phyloP scores from a whole-genome alignment of 2,797 vertebrate species.

The Coreius guichenoti region DNA sequence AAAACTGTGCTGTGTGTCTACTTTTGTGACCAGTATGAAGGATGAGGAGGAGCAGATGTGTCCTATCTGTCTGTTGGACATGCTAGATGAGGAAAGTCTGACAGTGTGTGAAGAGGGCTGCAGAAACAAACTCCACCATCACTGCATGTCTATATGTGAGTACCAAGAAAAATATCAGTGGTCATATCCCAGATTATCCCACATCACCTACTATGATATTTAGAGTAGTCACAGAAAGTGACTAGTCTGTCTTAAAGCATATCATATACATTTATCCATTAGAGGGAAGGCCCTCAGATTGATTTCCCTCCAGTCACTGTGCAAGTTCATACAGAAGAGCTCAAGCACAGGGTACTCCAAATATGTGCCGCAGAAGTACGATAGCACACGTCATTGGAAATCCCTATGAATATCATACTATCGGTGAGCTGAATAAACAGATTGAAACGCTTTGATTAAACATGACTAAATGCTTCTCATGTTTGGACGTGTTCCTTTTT shows the following conservation, averaged over 20 bases:
- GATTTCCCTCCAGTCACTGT: no score
- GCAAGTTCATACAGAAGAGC: not conserved
- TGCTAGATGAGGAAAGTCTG: slow-evolving; percentile 90
- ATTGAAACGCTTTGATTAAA: no score
- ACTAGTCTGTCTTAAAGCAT: not conserved
- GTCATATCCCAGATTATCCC: not conserved
- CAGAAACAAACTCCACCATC: slow-evolving; percentile 91
- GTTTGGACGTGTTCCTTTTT: no score
- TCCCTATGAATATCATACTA: no score
- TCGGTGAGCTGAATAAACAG: no score
- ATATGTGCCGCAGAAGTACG: no score
- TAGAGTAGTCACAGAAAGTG: not conserved
- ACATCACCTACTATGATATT: not conserved
- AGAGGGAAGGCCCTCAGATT: no score
- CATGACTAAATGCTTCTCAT: no score
- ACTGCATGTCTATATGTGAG: slow-evolving; percentile 95
- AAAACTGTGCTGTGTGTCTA: slow-evolving; percentile 6
- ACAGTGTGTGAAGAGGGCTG: slow-evolving; percentile 91
- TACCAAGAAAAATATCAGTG: slow-evolving; percentile 38
- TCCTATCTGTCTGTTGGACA: slow-evolving; percentile 89
- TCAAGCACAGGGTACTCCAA: no score
- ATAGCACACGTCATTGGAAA: no score
- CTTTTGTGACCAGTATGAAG: slow-evolving; percentile 78
- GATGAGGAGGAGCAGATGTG: slow-evolving; percentile 94
- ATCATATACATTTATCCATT: no score